Conservation (phyloP, 2,797 vertebrate genomes). For the Enteromius paludinosus region DNA sequence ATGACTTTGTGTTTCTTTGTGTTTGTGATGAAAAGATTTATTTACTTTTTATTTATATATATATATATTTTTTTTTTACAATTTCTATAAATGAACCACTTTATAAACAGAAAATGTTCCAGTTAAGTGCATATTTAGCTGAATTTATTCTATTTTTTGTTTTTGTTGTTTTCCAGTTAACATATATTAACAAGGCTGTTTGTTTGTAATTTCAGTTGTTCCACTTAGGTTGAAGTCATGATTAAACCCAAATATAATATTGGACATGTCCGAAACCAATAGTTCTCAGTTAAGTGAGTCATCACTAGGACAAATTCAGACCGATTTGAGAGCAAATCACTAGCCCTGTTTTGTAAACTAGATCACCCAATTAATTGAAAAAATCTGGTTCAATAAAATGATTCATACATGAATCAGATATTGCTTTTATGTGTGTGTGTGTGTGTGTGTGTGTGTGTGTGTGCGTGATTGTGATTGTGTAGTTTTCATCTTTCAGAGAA, state of each 20-base stretch:
- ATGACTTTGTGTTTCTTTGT: neutral
- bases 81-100: neutral
- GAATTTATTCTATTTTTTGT: neutral
- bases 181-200: neutral
- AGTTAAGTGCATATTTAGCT: neutral
- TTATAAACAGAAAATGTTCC: neutral
- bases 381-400: neutral
- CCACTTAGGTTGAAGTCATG: neutral
- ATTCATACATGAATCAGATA: neutral
- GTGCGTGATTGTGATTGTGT: neutral
- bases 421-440: slow-evolving; percentile 11
- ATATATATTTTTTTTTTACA: too few species aligned
- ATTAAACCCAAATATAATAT: neutral
- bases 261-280: neutral
- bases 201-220: neutral
- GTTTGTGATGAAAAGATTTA: neutral
- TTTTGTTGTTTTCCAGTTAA: neutral
- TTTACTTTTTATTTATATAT: too few species aligned
- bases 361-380: neutral
- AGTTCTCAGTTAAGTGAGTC: neutral
- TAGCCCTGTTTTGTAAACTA: neutral
- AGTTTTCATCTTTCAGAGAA: slow-evolving; percentile 19
- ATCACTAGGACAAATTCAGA: neutral
- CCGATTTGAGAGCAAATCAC: neutral
- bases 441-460: slow-evolving; percentile 4